Percentiles rank a stretch among this genome's conserved stretches.
These are phyloP conservation scores for Augochlora pura DNA, from an alignment of 1,140 invertebrate species.

Conservation along the genomic window DNA sequence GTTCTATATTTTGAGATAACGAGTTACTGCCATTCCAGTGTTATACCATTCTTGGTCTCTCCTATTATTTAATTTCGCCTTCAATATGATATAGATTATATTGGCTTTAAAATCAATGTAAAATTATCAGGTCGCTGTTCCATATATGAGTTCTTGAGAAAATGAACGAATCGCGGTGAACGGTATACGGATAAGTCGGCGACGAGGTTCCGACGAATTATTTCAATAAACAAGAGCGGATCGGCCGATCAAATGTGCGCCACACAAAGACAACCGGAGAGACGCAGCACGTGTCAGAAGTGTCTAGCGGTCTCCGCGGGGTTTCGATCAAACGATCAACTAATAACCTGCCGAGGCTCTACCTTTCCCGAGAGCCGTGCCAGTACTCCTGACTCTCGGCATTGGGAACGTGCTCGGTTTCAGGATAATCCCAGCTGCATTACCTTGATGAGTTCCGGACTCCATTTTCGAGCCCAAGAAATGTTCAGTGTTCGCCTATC, in stretches of 20 bases:
- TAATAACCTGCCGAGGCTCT: conserved; percentile 74
- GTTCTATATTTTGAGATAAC: too few species aligned
- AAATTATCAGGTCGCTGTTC: too few species aligned
- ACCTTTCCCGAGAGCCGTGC: conserved; percentile 65
- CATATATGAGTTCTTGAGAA: too few species aligned
- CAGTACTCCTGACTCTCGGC: conserved; percentile 62
- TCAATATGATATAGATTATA: too few species aligned
- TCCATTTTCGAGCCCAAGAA: conserved; percentile 61
- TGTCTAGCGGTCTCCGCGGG: conserved; percentile 67
- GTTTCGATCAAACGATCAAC: conserved; percentile 78
- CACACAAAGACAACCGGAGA: conserved; percentile 33
- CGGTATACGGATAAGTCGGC: background rate
- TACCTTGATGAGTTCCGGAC: conserved; percentile 78
- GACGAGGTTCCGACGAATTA: background rate
- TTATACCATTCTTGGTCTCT: too few species aligned
- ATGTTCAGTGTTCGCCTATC: conserved; percentile 30
- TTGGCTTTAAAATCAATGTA: too few species aligned
- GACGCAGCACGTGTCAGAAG: conserved; percentile 46
- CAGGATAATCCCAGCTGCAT: conserved; percentile 79
- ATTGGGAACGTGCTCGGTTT: conserved; percentile 69
- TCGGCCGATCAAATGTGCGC: background rate
- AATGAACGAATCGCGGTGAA: too few species aligned
- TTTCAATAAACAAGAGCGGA: conserved; percentile 3
- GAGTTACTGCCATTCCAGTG: too few species aligned
- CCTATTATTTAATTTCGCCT: too few species aligned